A percentile compares a stretch with the other conserved stretches of the same genome.
These are phyloP conservation scores for Triops longicaudatus DNA, from an alignment of 1,140 invertebrate genomes.

Conservation along the genomic window DNA sequence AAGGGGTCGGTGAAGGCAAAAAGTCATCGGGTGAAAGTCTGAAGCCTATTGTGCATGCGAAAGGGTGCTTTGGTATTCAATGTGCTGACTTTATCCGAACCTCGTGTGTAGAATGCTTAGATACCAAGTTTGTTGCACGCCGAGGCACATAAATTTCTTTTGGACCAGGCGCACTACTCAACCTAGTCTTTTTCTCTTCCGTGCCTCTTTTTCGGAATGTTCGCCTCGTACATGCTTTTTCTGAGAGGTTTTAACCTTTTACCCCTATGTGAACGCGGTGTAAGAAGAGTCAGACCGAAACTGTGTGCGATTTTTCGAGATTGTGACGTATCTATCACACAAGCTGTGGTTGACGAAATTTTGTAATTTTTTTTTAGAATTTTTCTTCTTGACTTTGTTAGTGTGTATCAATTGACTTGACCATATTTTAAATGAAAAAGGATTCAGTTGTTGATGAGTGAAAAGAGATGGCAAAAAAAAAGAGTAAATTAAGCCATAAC, in stretches of 20 bases:
- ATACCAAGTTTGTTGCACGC: not conserved
- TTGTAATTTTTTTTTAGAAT: too few species aligned
- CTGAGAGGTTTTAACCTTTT: not conserved
- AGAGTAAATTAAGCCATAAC: too few species aligned
- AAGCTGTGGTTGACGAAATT: too few species aligned
- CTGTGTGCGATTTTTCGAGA: not conserved
- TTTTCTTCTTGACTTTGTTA: too few species aligned
- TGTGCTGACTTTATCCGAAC: conserved; percentile 10
- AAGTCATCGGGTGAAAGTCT: not conserved
- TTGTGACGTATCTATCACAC: not conserved
- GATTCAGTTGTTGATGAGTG: too few species aligned
- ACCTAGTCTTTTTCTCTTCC: not conserved
- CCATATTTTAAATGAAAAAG: too few species aligned
- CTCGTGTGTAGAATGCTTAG: conserved; percentile 1
- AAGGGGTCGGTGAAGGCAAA: not conserved
- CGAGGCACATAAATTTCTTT: not conserved
- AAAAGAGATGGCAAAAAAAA: too few species aligned
- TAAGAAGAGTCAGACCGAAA: not conserved
- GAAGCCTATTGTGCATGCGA: conserved; percentile 9
- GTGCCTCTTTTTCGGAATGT: not conserved
- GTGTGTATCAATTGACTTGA: too few species aligned
- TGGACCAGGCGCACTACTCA: not conserved
- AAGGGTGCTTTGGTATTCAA: conserved; percentile 12
- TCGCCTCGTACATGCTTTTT: not conserved
- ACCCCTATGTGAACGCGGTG: not conserved